These are phyloP conservation scores for Pavo muticus DNA, from an alignment of 2,113 vertebrate species.

Conservation along the genomic window DNA sequence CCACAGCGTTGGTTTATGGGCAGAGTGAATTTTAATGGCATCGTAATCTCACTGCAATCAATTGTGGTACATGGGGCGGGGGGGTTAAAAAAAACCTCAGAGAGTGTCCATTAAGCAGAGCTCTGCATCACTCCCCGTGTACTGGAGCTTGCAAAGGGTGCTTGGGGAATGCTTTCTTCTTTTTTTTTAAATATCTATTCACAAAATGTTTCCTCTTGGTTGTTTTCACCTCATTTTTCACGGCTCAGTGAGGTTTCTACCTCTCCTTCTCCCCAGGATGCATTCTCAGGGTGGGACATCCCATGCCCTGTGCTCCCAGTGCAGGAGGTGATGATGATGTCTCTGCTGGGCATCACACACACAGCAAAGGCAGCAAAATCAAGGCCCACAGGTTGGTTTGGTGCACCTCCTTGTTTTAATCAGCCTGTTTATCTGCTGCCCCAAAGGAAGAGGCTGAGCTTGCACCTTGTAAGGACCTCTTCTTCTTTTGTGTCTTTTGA, in stretches of 20 bases:
- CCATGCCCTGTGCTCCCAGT: background rate
- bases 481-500: background rate
- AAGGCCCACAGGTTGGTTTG: background rate
- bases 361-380: background rate
- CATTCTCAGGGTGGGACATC: background rate
- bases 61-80: conserved; percentile 65
- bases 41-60: conserved; percentile 84
- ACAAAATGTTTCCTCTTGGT: background rate
- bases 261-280: background rate
- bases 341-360: background rate
- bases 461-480: background rate
- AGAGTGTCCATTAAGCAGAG: conserved; percentile 79
- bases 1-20: conserved; percentile 80
- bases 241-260: background rate
- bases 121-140: conserved; percentile 77
- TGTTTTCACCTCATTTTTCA: background rate
- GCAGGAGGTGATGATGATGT: background rate
- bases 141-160: conserved; percentile 44
- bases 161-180: background rate
- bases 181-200: background rate
- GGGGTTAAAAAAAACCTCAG: conserved; percentile 17
- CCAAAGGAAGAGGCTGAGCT: background rate
- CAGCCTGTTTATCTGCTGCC: too few relatives aligned
- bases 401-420: background rate
- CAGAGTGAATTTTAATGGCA: conserved; percentile 87